Evolutionary conservation across 2,113 vertebrate species (phyloP).

Genomic region (Cyprinodon tularosa): DNA sequence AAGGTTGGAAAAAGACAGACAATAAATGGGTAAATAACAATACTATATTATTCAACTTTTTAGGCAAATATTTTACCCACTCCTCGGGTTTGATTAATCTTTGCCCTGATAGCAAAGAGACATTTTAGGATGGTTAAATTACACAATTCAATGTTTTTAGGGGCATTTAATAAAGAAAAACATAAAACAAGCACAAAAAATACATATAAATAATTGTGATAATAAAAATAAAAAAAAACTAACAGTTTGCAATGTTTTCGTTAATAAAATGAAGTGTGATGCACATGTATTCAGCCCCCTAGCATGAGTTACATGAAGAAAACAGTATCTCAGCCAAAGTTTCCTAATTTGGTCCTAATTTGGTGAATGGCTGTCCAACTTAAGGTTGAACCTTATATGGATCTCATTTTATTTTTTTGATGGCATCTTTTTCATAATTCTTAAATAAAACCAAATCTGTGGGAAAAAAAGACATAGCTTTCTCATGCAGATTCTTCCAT

Average conservation of each 20-base stretch:
- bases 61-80: not conserved
- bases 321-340: too few species aligned
- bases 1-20: not conserved
- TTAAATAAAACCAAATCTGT: too few species aligned
- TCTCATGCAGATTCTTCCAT: too few species aligned
- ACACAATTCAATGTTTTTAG: not conserved
- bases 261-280: not conserved
- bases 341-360: too few species aligned
- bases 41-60: not conserved
- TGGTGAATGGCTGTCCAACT: too few species aligned
- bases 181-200: not conserved
- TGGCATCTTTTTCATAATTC: too few species aligned
- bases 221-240: not conserved
- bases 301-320: not conserved
- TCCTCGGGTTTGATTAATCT: not conserved
- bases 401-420: too few species aligned
- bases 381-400: too few species aligned
- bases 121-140: not conserved
- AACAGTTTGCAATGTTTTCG: not conserved
- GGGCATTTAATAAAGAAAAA: not conserved
- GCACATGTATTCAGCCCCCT: not conserved
- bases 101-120: not conserved
- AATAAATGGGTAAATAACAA: too few species aligned
- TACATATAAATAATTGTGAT: not conserved
- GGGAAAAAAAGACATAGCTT: too few species aligned